Base-by-base conservation (phyloP, 2,113 vertebrate genomes). In the Pelmatolapia mariae region DNA sequence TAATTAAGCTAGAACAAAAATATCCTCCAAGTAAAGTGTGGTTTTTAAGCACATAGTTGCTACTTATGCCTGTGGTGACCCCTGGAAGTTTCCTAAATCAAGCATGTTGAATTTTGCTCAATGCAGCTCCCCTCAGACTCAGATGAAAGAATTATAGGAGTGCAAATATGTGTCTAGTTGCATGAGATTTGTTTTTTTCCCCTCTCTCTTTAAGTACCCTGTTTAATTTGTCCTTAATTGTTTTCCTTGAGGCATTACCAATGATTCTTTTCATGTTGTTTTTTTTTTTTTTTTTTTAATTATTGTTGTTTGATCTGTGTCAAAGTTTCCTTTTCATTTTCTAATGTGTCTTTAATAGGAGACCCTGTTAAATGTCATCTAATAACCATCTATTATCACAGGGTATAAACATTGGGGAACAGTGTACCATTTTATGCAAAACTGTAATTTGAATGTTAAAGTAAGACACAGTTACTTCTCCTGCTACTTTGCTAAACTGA, bases 241-340 rank as follows among this genome's bases (percentile, higher is more conserved):
- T 91, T 90, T 90, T 81, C 80, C 90, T 85, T 7, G 33, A 87
- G 82, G 88, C 81, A 83, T 90, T 87, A 83, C 7, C 11, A 88
- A 15, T 52, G 52, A 90, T 87, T 85, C 5, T 31, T 87, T 71
- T 80, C 12, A 6, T 4, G 3, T 45, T 52, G 50, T 36, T 2
- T 24, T 24, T 24, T 24, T 24, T 24, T 24, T 24, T 24, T 24
- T 24, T 24, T 24, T 24, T 24, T 24, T 24, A 29, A 56, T 61
- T 31, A 33, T 78, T 13, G 3, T 47, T 19, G 53, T 87, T 89
- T 78, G 50, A 82, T 87, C n/a, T 43, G 38, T 85, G 68, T 84
- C 54, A 89, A 80, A 45, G 50, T 84, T 59, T 86, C 29, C 18
- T 19, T 33, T 47, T 47, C 1, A 10, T 73, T 36, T 76, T 83